Conservation (phyloP, 2,888 invertebrate genomes). For the Molanna angustata region DNA sequence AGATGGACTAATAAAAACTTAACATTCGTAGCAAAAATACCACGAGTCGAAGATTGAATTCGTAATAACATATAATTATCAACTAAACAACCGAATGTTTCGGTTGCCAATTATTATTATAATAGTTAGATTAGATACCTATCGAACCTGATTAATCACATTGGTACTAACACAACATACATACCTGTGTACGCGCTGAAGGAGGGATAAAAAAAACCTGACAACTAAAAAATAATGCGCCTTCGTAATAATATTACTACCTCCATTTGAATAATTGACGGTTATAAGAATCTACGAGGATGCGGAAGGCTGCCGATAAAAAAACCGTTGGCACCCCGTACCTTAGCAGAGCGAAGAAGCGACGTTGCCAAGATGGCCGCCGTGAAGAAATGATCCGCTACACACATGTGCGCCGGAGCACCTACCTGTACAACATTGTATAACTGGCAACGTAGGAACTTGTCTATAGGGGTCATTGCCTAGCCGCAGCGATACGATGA, state of each 20-base stretch:
- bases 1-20: too few species aligned
- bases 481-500: slow-evolving; percentile 22
- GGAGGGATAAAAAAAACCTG: too few species aligned
- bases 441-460: slow-evolving; percentile 21
- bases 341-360: slow-evolving; percentile 5
- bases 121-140: too few species aligned
- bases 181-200: too few species aligned
- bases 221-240: background rate
- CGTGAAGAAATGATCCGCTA: background rate
- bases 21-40: too few species aligned
- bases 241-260: slow-evolving; percentile 2
- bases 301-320: slow-evolving; percentile 2
- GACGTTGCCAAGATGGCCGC: slow-evolving; percentile 2
- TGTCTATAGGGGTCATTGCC: slow-evolving; percentile 24
- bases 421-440: background rate
- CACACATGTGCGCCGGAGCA: slow-evolving; percentile 19
- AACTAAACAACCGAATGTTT: too few species aligned
- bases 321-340: slow-evolving; percentile 21
- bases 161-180: too few species aligned
- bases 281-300: slow-evolving; percentile 8
- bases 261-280: slow-evolving; percentile 13
- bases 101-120: too few species aligned
- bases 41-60: too few species aligned
- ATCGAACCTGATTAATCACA: too few species aligned
- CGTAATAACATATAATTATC: too few species aligned